phyloP scores from a whole-genome alignment of 2,797 vertebrate species.

The Liparis tanakae region DNA sequence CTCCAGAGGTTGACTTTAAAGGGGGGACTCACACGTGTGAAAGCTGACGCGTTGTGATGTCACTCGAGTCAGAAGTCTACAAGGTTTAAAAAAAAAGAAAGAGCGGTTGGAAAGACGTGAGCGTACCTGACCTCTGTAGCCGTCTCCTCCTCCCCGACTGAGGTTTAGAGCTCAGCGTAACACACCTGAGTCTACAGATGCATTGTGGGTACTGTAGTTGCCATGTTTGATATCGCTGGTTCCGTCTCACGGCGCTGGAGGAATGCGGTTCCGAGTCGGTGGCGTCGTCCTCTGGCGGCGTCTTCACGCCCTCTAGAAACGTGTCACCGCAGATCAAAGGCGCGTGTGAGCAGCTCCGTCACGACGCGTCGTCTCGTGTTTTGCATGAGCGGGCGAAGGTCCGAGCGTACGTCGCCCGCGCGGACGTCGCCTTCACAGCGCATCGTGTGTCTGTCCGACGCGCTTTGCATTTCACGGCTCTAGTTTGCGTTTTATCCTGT shows the following conservation, averaged over 20 bases:
- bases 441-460: conserved; percentile 8
- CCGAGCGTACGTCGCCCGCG: neutral
- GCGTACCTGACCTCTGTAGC: neutral
- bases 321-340: neutral
- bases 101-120: neutral
- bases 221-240: neutral
- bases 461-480: conserved; percentile 63
- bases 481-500: conserved; percentile 43
- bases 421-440: conserved; percentile 18
- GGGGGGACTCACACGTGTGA: neutral
- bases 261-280: neutral
- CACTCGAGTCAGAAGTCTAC: neutral
- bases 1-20: neutral
- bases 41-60: neutral
- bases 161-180: neutral
- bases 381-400: conserved; percentile 43
- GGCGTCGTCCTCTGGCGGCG: too few species aligned
- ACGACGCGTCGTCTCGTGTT: neutral
- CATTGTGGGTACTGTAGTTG: conserved; percentile 2
- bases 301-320: neutral
- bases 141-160: neutral
- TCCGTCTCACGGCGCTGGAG: neutral
- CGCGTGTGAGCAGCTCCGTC: neutral
- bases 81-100: neutral
- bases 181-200: neutral